Conservation (phyloP, 1,140 invertebrate species). For the Brachionus manjavacas region DNA sequence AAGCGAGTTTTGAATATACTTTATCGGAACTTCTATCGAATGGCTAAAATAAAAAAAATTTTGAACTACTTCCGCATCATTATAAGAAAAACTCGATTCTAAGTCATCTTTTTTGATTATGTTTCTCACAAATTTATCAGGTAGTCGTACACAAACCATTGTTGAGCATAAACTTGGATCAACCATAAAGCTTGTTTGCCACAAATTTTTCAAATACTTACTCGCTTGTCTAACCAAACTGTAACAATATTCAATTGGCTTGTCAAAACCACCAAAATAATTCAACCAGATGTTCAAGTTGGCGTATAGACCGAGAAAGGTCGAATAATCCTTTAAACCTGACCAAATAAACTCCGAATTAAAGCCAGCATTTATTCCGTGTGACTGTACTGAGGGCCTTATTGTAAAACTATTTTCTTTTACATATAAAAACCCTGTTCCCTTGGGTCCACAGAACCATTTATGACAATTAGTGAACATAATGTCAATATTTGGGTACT, state of each 20-base stretch:
- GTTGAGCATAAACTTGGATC: conserved; percentile 35
- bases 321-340: conserved; percentile 54
- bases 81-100: conserved; percentile 45
- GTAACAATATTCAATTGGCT: conserved; percentile 48
- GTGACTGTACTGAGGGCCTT: conserved; percentile 51
- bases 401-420: conserved; percentile 47
- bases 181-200: conserved; percentile 48
- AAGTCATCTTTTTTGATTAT: background rate
- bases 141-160: conserved; percentile 51
- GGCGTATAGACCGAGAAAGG: conserved; percentile 50
- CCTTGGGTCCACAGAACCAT: conserved; percentile 55
- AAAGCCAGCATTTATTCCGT: conserved; percentile 55
- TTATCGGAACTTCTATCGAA: conserved; percentile 54
- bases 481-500: conserved; percentile 47
- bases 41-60: conserved; percentile 51
- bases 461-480: conserved; percentile 56
- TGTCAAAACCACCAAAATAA: conserved; percentile 44
- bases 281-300: conserved; percentile 52
- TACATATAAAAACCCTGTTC: conserved; percentile 53
- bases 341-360: conserved; percentile 56
- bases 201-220: conserved; percentile 45
- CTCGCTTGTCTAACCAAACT: conserved; percentile 48
- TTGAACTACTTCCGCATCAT: conserved; percentile 50
- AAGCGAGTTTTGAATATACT: conserved; percentile 47
- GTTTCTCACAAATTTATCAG: conserved; percentile 45